Base-by-base conservation (phyloP, 2,888 invertebrate genomes). In the Drosophila trichaetosa region DNA sequence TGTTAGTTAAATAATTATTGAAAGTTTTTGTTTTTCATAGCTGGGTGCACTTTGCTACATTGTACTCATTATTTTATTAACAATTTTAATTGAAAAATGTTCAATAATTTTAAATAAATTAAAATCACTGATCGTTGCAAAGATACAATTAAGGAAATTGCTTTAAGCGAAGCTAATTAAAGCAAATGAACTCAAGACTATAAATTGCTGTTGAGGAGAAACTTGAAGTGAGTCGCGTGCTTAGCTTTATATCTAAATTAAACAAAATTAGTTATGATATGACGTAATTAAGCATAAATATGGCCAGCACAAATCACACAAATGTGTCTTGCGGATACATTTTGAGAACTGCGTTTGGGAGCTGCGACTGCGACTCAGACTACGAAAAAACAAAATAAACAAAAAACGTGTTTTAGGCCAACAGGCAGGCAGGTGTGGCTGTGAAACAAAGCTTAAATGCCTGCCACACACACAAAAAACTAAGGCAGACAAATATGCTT, bases 221-320 rank as follows among this genome's bases (percentile, higher is more conserved):
- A 40, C 27, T 29, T 24, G 1, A 42, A 57, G 2, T 18, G 24
- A 51, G 40, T 67, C 69, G 16, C 53, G 48, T 48, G 54, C n/a
- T 53, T 42, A 51, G 49, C 64, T 75, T 49, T 42, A 75, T 87
- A 87, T 83, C 89, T 82, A 64, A 76, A 79, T 82, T 31, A 76
- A 69, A 31, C 61, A 46, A 40, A 78, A 73, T 83, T 81, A 79
- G 69, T 81, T 89, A 75, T 70, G 69, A 76, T 69, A 73, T 82
- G 80, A 76, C 77, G 84, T 63, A 89, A 84, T 87, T 87, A 75
- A 69, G 53, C 73, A 85, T 79, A 82, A 79, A 80, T 88, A 79
- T 68, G 62, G 65, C 49, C 61, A 49, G 59, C 54, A 64, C 53
- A 66, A 54, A 57, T 69, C 66, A 69, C 52, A 73, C 62, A 66